Base-by-base conservation (phyloP, 1,140 invertebrate species). In the Apis cerana region DNA sequence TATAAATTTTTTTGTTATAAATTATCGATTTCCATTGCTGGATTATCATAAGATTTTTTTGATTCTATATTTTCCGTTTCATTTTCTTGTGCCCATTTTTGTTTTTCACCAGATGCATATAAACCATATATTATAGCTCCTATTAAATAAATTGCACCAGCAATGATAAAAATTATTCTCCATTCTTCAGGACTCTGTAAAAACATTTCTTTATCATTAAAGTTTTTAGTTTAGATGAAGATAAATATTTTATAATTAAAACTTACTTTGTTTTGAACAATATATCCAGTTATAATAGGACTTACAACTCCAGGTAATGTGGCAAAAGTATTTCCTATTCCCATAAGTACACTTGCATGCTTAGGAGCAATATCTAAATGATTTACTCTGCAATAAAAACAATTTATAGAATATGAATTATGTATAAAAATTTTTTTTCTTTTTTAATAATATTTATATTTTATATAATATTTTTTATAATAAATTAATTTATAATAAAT, bases 261-360 rank as follows among this genome's bases (percentile, higher is more conserved):
- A 61, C 70, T 92, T 93, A 97, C 96, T 92, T 96, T 95, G 85
- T 97, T 94, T 85, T 95, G 94, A 3, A 98, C 97, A 67, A 98
- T 96, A 75, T 95, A 95, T 43, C 97, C 97, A 4, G 97, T 97
- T 19, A 98, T 92, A 11, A 96, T 94, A 0, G 98, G 98, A 92
- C 97, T 97, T 11, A 98, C 92, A 84, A 98, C 98, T 43, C 98
- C 98, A 59, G 98, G 97, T 82, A 99, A 92, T 1, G 98, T 98
- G 1, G 97, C 97, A 87, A 98, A 95, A 1, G 97, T 98, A 92
- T 98, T 98, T 5, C 97, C 97, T 50, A 98, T 95, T 4, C 98
- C 98, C 97, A 98, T 98, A 52, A 98, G 91, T 8, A 97, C 96
- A 89, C 96, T 97, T 2, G 97, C 97, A 92, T 97, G 96, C 89